Evolutionary conservation across 2,113 vertebrate species (phyloP), one percentile per base, ranked within the genome.

Genomic region (Nesospiza acunhae): DNA sequence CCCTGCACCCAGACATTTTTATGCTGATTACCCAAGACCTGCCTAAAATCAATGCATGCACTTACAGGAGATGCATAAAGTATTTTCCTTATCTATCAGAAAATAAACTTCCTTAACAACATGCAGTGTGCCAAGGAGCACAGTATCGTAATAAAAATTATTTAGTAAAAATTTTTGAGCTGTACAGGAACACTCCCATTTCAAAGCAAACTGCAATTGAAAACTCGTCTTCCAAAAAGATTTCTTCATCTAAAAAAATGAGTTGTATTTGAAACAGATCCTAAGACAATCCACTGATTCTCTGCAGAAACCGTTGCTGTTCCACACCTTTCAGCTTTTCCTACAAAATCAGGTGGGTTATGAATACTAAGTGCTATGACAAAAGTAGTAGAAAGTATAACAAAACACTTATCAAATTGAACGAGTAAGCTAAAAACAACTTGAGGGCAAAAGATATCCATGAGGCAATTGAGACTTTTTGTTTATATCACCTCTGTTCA

Each of bases 91-190:
- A 39, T 76, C 72, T 55, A 42, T n/a, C 26, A 83, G 26, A 67
- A 94, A 82, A 72, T 50, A 82, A 11, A 49, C 17, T 59, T 90
- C 23, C 24, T 79, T 72, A 46, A 9, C n/a, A 90, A 49, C 7
- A 26, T 0, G 0, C 39, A 49, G 4, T 22, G 18, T 30, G 21
- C 20, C 28, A 59, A 42, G 9, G 13, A 66, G 8, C 3, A 9
- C 23, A 53, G 22, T 19, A 49, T 47, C 47, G 11, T 19, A 14
- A 49, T 41, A 52, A 39, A 76, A 81, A 18, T 18, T 1, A 50
- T 21, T 20, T 52, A 56, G 10, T 37, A 46, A 60, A 7, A 21
- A 7, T 53, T 85, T 70, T 6, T 14, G 10, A 15, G 1, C 6
- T 53, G 26, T n/a, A 28, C 14, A 67, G n/a, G 39, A 81, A 66